Percentiles rank a stretch among this genome's conserved stretches.
Conservation (phyloP, 2,113 vertebrate species). For the Fregata magnificens region DNA sequence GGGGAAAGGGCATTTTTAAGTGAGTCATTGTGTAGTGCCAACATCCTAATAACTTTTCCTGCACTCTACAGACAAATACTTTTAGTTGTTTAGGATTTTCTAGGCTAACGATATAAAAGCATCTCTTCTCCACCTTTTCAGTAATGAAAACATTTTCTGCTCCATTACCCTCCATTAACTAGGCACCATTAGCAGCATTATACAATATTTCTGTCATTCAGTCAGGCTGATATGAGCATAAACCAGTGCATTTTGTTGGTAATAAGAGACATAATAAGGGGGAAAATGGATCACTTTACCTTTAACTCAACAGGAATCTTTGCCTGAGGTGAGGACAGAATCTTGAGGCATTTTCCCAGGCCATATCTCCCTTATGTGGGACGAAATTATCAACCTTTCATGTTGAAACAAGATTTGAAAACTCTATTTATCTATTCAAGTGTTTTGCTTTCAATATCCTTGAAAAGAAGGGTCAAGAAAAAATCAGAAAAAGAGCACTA, state of each 20-base stretch:
- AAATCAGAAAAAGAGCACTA: neutral
- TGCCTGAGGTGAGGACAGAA: neutral
- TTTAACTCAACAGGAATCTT: neutral
- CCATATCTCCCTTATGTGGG: neutral
- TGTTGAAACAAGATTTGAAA: neutral
- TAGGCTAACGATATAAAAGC: neutral
- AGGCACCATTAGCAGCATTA: neutral
- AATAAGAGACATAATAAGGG: neutral
- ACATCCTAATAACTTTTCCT: neutral
- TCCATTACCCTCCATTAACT: conserved; percentile 24
- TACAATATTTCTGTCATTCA: conserved; percentile 6
- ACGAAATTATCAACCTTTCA: neutral
- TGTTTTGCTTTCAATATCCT: neutral
- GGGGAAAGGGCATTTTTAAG: neutral
- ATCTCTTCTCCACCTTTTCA: neutral
- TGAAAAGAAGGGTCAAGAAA: neutral
- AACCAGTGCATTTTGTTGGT: neutral
- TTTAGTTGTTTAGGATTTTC: neutral
- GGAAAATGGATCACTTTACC: neutral
- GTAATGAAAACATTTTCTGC: conserved; percentile 38
- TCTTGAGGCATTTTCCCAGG: neutral
- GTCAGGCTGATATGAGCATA: neutral
- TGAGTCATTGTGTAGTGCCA: neutral
- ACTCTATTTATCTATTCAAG: neutral
- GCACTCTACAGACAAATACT: neutral